Evolutionary conservation across 2,797 vertebrate genomes (phyloP).

Genomic region (Myripristis murdjan): DNA sequence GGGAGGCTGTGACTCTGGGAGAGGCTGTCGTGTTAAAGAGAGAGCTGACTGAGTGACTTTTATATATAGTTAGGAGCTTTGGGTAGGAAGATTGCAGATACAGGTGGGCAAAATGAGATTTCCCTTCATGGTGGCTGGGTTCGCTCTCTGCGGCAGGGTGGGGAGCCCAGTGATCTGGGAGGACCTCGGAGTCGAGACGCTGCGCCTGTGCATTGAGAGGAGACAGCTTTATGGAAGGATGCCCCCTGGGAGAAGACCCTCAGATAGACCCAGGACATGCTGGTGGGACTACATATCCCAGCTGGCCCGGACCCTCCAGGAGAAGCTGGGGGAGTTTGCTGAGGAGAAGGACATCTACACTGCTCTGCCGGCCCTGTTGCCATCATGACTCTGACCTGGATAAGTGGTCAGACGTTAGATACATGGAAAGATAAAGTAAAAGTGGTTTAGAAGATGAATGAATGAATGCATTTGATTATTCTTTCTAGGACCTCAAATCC

Average conservation of each 20-base stretch:
- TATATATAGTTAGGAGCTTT: conserved; percentile 9
- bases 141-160: neutral
- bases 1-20: conserved; percentile 15
- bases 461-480: conserved; percentile 9
- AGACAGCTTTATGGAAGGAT: conserved; percentile 2
- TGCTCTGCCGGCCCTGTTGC: too few species aligned
- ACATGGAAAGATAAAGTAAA: too few species aligned
- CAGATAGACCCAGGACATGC: neutral
- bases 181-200: conserved; percentile 12
- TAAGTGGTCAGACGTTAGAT: too few species aligned
- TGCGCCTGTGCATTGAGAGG: conserved; percentile 16
- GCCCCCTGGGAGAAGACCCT: neutral
- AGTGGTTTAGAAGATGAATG: too few species aligned
- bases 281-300: too few species aligned
- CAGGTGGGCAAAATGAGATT: neutral
- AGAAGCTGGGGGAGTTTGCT: too few species aligned
- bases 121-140: too few species aligned
- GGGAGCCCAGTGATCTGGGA: conserved; percentile 1
- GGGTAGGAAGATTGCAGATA: conserved; percentile 6
- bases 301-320: too few species aligned
- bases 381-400: too few species aligned
- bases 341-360: too few species aligned
- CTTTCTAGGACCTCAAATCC: neutral
- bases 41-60: conserved; percentile 1
- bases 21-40: conserved; percentile 38